Evolutionary conservation across 1,140 invertebrate species (phyloP).

Genomic region (Drosophila yakuba): DNA sequence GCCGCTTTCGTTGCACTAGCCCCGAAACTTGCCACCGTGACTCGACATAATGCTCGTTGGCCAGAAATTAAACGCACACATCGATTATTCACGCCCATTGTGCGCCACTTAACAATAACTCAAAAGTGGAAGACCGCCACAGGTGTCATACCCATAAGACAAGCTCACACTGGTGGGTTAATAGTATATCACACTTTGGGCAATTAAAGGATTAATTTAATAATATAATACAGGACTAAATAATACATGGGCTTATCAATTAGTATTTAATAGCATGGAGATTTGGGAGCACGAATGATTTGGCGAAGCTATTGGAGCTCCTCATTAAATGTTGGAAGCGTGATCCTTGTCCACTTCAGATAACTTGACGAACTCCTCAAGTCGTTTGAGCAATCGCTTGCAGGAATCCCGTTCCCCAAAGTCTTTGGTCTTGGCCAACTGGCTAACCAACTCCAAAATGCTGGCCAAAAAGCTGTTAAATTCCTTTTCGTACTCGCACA

Average conservation of each 20-base stretch:
- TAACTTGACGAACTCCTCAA: conserved; percentile 9
- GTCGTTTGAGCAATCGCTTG: conserved; percentile 44
- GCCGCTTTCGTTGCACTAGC: conserved; percentile 34
- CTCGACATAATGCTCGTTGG: conserved; percentile 38
- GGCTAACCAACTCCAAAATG: conserved; percentile 45
- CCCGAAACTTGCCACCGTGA: conserved; percentile 42
- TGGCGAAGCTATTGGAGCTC: conserved; percentile 5
- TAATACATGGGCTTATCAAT: not conserved
- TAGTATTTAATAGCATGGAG: not conserved
- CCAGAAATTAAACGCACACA: conserved; percentile 44
- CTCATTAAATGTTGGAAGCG: not conserved
- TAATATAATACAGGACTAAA: no score
- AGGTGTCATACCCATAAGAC: conserved; percentile 25
- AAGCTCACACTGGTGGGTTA: conserved; percentile 1
- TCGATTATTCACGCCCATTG: conserved; percentile 66
- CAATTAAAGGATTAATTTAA: not conserved
- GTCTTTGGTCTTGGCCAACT: conserved; percentile 23
- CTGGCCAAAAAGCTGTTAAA: conserved; percentile 34
- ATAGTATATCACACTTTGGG: not conserved
- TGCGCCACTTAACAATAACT: conserved; percentile 14
- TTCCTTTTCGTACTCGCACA: conserved; percentile 42
- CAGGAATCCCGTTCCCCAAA: conserved; percentile 27
- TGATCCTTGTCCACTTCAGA: not conserved
- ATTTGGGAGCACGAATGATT: conserved; percentile 19
- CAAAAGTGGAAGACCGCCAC: conserved; percentile 5